phyloP scores from a whole-genome alignment of 2,888 invertebrate genomes.

The Hyalella azteca region DNA sequence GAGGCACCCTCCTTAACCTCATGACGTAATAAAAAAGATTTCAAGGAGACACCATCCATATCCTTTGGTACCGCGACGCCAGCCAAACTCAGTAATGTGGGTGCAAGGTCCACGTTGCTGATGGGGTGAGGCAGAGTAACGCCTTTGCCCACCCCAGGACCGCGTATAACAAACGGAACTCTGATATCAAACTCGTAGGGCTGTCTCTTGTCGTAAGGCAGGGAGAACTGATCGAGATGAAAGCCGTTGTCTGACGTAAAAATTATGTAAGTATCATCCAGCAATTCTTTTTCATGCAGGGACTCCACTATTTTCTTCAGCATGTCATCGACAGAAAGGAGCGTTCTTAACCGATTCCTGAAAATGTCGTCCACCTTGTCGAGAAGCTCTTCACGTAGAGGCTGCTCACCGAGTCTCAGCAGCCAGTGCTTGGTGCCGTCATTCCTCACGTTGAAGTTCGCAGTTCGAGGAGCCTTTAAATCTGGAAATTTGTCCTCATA shows the following conservation, averaged over 20 bases:
- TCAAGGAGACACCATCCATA: constrained; percentile 73
- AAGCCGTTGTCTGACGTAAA: constrained; percentile 91
- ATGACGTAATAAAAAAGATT: constrained; percentile 60
- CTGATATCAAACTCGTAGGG: constrained; percentile 88
- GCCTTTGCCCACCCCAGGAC: constrained; percentile 70
- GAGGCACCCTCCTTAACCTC: background rate
- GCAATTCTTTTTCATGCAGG: constrained; percentile 67
- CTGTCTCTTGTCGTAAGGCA: constrained; percentile 87
- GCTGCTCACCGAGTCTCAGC: constrained; percentile 72
- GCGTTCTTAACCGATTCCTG: constrained; percentile 76
- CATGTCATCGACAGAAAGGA: constrained; percentile 87
- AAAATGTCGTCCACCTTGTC: constrained; percentile 74
- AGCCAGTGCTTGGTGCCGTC: constrained; percentile 85
- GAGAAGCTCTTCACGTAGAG: constrained; percentile 70
- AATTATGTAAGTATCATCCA: constrained; percentile 80
- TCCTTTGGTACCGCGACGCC: constrained; percentile 66
- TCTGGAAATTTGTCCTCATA: constrained; percentile 71
- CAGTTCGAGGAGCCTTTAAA: constrained; percentile 71
- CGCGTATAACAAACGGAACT: constrained; percentile 80
- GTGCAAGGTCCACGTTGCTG: constrained; percentile 81
- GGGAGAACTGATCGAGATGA: constrained; percentile 86
- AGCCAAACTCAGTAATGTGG: constrained; percentile 80
- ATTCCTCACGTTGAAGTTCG: constrained; percentile 68
- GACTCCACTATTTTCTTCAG: constrained; percentile 71
- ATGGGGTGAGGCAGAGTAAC: constrained; percentile 68